Evolutionary conservation across 2,888 invertebrate genomes (phyloP).

Genomic region (Silvanus unidentatus): DNA sequence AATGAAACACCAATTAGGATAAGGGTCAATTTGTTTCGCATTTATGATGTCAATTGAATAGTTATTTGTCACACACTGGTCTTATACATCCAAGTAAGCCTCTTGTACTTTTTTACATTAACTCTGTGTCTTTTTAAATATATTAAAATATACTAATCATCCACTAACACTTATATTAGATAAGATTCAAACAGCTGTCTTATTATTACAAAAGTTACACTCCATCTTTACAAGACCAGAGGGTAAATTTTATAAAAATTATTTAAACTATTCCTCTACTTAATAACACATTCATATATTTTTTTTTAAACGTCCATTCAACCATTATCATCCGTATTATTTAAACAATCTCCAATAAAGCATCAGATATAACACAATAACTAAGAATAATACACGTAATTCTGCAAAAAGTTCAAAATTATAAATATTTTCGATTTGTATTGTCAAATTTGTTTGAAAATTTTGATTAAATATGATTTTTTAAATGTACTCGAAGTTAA

Average conservation of each 20-base stretch:
- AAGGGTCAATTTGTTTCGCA: slow-evolving; percentile 26
- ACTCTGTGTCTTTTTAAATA: slow-evolving; percentile 12
- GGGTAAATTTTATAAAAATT: slow-evolving; percentile 14
- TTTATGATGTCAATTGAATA: slow-evolving; percentile 20
- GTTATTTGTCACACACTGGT: slow-evolving; percentile 31
- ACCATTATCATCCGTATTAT: slow-evolving; percentile 13
- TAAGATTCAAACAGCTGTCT: slow-evolving; percentile 31
- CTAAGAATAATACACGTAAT: background rate
- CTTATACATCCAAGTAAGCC: slow-evolving; percentile 36
- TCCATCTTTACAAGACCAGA: slow-evolving; percentile 6
- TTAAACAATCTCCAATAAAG: slow-evolving; percentile 35
- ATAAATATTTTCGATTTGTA: slow-evolving; percentile 9
- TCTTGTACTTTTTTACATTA: slow-evolving; percentile 12
- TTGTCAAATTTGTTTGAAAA: background rate
- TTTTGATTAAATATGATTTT: background rate
- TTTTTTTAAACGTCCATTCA: slow-evolving; percentile 22
- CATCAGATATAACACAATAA: no score
- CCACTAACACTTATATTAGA: slow-evolving; percentile 41
- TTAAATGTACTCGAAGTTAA: slow-evolving; percentile 1
- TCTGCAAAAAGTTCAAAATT: slow-evolving; percentile 10
- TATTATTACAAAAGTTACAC: slow-evolving; percentile 2
- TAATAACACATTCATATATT: slow-evolving; percentile 33
- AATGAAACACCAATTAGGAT: slow-evolving; percentile 39
- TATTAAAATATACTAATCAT: slow-evolving; percentile 42
- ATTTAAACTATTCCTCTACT: slow-evolving; percentile 36